phyloP scores from a whole-genome alignment of 2,113 vertebrate species.

The Sisor rabdophorus region DNA sequence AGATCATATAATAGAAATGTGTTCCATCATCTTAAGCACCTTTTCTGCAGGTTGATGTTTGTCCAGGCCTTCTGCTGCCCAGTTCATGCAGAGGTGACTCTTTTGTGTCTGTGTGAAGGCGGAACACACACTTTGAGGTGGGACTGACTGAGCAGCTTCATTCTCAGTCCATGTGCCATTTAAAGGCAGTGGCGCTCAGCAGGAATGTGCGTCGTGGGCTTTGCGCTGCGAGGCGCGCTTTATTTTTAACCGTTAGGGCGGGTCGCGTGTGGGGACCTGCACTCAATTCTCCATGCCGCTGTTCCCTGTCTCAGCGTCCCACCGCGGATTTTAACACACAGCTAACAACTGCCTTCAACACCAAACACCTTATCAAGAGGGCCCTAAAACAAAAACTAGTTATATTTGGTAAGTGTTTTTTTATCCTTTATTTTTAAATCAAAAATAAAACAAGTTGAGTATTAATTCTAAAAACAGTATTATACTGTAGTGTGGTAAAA shows the following conservation, averaged over 20 bases:
- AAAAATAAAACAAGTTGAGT: no score
- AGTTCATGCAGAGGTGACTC: neutral
- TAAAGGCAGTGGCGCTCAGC: slow-evolving; percentile 65
- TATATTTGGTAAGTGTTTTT: slow-evolving; percentile 5
- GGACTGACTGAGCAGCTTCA: slow-evolving; percentile 17
- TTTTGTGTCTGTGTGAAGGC: slow-evolving; percentile 47
- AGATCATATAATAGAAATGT: neutral
- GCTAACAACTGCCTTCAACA: neutral
- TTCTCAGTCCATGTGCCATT: slow-evolving; percentile 68
- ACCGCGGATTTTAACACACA: slow-evolving; percentile 56
- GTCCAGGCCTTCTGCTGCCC: neutral
- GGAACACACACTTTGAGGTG: slow-evolving; percentile 32
- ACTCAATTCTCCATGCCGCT: slow-evolving; percentile 45
- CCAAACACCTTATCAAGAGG: neutral
- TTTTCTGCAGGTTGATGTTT: neutral
- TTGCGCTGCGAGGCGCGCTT: slow-evolving; percentile 61
- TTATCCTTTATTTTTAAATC: neutral
- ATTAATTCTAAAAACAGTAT: no score
- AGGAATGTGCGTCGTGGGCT: slow-evolving; percentile 70
- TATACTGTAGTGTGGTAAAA: no score
- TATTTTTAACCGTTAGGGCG: slow-evolving; percentile 77
- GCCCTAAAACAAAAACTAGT: neutral
- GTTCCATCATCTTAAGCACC: neutral
- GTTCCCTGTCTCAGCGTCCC: slow-evolving; percentile 53
- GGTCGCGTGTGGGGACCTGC: slow-evolving; percentile 60